These are phyloP conservation scores for Erinaceus europaeus DNA, from an alignment of 2,113 vertebrate species.

Conservation along the genomic window DNA sequence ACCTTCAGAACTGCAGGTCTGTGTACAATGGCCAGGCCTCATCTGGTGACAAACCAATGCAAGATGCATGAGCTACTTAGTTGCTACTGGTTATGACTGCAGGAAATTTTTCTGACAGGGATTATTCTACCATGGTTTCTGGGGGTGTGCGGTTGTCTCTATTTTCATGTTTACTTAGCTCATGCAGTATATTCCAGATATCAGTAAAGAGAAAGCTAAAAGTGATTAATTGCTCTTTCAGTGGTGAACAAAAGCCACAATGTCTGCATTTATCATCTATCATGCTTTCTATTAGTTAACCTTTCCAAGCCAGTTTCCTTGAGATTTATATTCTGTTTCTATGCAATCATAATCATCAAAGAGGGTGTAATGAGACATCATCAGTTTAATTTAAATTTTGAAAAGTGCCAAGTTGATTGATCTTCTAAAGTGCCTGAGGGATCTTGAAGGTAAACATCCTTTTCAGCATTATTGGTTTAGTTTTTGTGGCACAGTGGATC, in stretches of 20 bases:
- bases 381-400: conserved; percentile 64
- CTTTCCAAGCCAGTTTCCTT: conserved; percentile 34
- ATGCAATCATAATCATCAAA: conserved; percentile 34
- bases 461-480: conserved; percentile 29
- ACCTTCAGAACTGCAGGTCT: background rate
- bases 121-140: background rate
- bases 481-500: background rate
- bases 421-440: conserved; percentile 38
- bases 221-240: conserved; percentile 21
- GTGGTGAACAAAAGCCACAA: conserved; percentile 21
- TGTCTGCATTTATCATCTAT: background rate
- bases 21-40: background rate
- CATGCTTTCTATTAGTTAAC: conserved; percentile 48
- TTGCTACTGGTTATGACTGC: background rate
- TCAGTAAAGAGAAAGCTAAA: conserved; percentile 45
- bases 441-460: conserved; percentile 13
- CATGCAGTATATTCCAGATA: background rate
- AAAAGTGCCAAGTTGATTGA: conserved; percentile 50
- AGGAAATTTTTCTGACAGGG: background rate
- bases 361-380: conserved; percentile 39
- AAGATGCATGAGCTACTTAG: background rate
- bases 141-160: background rate
- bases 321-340: conserved; percentile 39
- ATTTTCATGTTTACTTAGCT: background rate
- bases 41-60: background rate